Base-by-base conservation (phyloP, 2,888 invertebrate genomes). In the Cerceris rybyensis region DNA sequence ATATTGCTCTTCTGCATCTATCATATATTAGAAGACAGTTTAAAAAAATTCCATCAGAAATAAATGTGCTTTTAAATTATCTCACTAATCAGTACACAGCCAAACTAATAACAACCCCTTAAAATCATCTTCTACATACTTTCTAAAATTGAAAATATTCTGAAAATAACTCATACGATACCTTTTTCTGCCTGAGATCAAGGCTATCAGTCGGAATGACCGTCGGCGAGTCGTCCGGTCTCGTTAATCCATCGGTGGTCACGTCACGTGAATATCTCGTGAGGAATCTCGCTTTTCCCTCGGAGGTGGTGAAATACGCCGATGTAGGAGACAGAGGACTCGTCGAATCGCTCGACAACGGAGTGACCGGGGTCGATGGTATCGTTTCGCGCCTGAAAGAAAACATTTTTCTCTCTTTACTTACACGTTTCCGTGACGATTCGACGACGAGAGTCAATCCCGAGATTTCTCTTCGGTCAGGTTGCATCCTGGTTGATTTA, bases 221-320 rank as follows among this genome's bases (percentile, higher is more conserved):
- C 14, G 84, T 67, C 42, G 86, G 73, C n/a, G 86, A 77, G 69
- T 89, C 90, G 8, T 89, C 89, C 54, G 85, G 84, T 14, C 79
- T 82, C 42, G 78, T 63, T 57, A 84, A 67, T 65, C 84, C 86
- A 54, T 87, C 83, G 80, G 93, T 93, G 68, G 91, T 93, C 91
- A 94, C 93, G 80, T 94, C 94, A 67, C 93, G 93, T 84, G 94
- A 94, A 88, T 94, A 95, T 90, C 94, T 93, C 68, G 94, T 94
- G 84, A 94, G 93, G 92, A 95, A 94, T 90, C 94, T 95, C 54
- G 95, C 95, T 90, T 95, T 95, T 69, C 95, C 94, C 90, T 95
- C 95, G 16, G 95, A 95, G 55, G 94, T 95, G 17, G 95, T 95
- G 90, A 95, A 95, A 88, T 95, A 95, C 0, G 94, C 93, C 49